Base-by-base conservation (phyloP, 2,797 vertebrate species). In the Dendrocincla fuliginosa region DNA sequence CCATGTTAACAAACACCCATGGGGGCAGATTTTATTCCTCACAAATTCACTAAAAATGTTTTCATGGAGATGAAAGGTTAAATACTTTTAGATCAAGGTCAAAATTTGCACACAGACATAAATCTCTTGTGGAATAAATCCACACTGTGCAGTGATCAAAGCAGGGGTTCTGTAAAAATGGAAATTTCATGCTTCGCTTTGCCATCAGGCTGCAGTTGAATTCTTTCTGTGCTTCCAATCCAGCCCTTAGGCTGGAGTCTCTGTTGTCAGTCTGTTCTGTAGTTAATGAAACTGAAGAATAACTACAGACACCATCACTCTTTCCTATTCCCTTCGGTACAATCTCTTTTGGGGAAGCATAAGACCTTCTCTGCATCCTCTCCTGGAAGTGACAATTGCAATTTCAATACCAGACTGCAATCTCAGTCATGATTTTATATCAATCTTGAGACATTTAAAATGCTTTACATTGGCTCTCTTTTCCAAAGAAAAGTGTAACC, bases 121-220 rank as follows among this genome's bases (percentile, higher is more conserved):
- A 90, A 76, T 87, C 64, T 93, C 16, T 39, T 63, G 46, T 35
- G 37, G 55, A 90, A 67, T 89, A 87, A 92, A 82, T 90, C 64
- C 60, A 50, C 55, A 42, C 8, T 82, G 20, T 79, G 55, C 15
- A 56, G 52, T 76, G 91, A 96, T 93, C 87, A 93, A 95, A 95
- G 92, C 52, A 46, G 17, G 3, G 6, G 12, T 61, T 94, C 73
- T 92, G 85, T 80, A 82, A 64, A 95, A 89, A 93, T 92, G 71
- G 56, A 89, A 85, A 95, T 95, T 92, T 83, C 87, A 81, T 5
- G 53, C 81, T 92, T 92, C 3, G 0, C 28, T 82, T 59, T 82
- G 37, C 60, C 27, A 39, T 76, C 52, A 76, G 74, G 39, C 52
- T 80, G 78, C 52, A 84, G 32, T 65, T 61, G 41, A 93, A 89